phyloP scores from a whole-genome alignment of 2,888 invertebrate genomes.

The Clepsis dumicolana region DNA sequence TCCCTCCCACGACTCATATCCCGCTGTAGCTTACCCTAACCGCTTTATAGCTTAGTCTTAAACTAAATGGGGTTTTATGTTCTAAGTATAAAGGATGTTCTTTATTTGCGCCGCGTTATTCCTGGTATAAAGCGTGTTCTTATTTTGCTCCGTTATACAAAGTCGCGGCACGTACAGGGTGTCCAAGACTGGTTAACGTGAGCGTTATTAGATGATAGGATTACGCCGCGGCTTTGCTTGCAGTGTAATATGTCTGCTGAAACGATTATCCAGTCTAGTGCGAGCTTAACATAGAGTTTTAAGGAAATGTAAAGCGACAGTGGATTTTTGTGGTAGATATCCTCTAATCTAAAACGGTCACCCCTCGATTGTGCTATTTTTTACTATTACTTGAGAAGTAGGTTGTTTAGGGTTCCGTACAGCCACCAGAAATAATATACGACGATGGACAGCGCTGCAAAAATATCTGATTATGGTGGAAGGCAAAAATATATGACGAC shows the following conservation, averaged over 20 bases:
- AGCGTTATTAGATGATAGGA: constrained; percentile 41
- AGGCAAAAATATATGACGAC: too few relatives aligned
- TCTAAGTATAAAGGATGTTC: constrained; percentile 12
- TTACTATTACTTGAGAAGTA: too few relatives aligned
- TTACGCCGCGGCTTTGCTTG: constrained; percentile 34
- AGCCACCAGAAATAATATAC: too few relatives aligned
- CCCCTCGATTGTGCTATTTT: too few relatives aligned
- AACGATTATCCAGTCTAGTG: background rate
- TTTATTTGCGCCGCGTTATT: constrained; percentile 5
- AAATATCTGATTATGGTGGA: too few relatives aligned
- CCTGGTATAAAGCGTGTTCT: constrained; percentile 17
- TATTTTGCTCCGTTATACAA: constrained; percentile 3
- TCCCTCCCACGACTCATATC: constrained; percentile 7
- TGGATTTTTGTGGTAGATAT: too few relatives aligned
- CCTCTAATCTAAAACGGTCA: too few relatives aligned
- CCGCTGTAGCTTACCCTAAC: constrained; percentile 8
- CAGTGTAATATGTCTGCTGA: constrained; percentile 15
- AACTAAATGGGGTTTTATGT: constrained; percentile 19
- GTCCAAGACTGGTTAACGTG: constrained; percentile 30
- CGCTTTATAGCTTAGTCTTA: constrained; percentile 25
- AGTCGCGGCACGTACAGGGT: constrained; percentile 29
- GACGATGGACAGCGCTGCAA: too few relatives aligned
- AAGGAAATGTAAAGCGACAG: too few relatives aligned
- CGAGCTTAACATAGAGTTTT: background rate
- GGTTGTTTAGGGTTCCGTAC: too few relatives aligned